Evolutionary conservation across 2,797 vertebrate genomes (phyloP).

Genomic region (Poeciliopsis infans): DNA sequence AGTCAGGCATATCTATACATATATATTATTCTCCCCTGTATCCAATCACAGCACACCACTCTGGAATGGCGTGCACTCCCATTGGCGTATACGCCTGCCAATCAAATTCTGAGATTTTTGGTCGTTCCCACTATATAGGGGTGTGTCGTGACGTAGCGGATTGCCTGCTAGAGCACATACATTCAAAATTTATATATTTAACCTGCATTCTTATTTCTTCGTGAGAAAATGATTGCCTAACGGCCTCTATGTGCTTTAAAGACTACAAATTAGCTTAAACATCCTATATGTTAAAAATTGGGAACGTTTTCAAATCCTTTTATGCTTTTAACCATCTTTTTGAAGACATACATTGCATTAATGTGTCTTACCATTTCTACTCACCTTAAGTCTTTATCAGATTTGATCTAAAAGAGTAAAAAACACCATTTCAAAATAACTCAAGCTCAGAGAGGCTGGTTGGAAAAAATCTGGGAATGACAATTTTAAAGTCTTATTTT

Average conservation of each 20-base stretch:
- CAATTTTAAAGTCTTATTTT: background rate
- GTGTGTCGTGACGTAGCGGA: constrained; percentile 82
- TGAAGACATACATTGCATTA: background rate
- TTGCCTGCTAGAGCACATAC: constrained; percentile 63
- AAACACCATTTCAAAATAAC: background rate
- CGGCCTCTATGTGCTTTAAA: background rate
- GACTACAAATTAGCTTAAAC: background rate
- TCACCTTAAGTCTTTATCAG: background rate
- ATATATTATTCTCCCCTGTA: constrained; percentile 49
- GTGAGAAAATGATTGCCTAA: background rate
- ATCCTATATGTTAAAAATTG: background rate
- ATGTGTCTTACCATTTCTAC: background rate
- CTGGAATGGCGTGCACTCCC: constrained; percentile 4
- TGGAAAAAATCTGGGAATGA: background rate
- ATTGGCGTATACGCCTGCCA: constrained; percentile 68
- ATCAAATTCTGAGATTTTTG: constrained; percentile 45
- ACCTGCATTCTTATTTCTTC: background rate
- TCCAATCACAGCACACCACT: constrained; percentile 70
- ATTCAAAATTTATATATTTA: constrained; percentile 25
- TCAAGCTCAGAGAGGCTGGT: background rate
- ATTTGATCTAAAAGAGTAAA: background rate
- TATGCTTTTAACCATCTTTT: background rate
- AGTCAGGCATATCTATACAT: constrained; percentile 77
- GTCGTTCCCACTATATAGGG: constrained; percentile 77
- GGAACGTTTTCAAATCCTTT: too few species aligned